phyloP scores from a whole-genome alignment of 1,140 invertebrate genomes.

The Littorina saxatilis region DNA sequence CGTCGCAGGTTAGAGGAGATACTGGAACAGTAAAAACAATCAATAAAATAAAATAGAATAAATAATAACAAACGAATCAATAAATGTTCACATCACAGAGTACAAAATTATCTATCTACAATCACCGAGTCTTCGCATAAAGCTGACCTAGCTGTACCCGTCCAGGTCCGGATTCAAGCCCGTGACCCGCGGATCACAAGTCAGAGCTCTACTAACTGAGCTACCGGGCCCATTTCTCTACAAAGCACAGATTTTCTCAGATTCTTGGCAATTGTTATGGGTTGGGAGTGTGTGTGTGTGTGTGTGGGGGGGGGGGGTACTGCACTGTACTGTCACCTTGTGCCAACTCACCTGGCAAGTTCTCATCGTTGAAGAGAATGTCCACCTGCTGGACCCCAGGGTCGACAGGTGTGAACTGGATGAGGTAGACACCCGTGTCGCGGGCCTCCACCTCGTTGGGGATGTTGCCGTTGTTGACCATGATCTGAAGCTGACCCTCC shows the following conservation, averaged over 20 bases:
- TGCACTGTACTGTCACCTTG: background rate
- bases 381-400: conserved; percentile 82
- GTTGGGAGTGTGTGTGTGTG: too few relatives aligned
- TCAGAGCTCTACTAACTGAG: too few relatives aligned
- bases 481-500: conserved; percentile 98
- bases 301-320: background rate
- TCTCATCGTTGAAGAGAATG: conserved; percentile 97
- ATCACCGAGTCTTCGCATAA: too few relatives aligned
- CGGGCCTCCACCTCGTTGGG: conserved; percentile 99
- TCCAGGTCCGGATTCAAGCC: too few relatives aligned
- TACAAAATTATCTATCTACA: too few relatives aligned
- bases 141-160: too few relatives aligned
- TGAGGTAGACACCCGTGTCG: conserved; percentile 86
- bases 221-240: too few relatives aligned
- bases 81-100: too few relatives aligned
- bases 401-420: conserved; percentile 69
- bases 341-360: conserved; percentile 83
- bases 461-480: conserved; percentile 92
- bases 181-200: too few relatives aligned
- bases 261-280: too few relatives aligned
- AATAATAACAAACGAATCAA: too few relatives aligned
- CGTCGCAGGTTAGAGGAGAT: conserved; percentile 62
- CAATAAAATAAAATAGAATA: background rate
- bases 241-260: too few relatives aligned
- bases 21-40: conserved; percentile 43